Evolutionary conservation across 2,113 vertebrate genomes (phyloP), one percentile per base, ranked within the genome.

Genomic region (Sterna hirundo): DNA sequence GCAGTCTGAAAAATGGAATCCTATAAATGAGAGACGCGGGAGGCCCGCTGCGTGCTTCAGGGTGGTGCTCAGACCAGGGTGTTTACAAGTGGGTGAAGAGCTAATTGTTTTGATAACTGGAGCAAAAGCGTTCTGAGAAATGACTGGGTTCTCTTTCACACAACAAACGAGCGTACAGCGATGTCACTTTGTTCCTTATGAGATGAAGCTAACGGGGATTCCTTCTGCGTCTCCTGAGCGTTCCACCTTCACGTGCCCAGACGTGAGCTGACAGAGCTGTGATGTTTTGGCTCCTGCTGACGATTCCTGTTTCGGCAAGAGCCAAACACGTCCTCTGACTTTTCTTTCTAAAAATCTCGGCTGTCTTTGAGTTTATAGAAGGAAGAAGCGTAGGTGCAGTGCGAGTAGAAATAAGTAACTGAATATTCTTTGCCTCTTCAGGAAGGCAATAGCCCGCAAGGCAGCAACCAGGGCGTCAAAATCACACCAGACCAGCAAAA

Each of bases 401-500:
- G 22, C 20, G 7, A 42, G 27, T 65, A 65, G 32, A 34, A 90
- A 44, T 32, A 44, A 64, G 10, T 97, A 79, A 96, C 42, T 21
- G 54, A 11, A 49, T 91, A 40, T 89, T 83, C 55, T 97, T 96
- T 94, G 91, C 74, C 13, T 81, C 94, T 98, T 68, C 98, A 99
- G 99, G 99, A 99, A 98, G 99, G 99, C 74, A 99, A 99, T 93
- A 99, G 98, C 85, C 98, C 99, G 0, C 99, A 99, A 96, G 99
- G 99, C 68, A 99, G 98, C 98, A 98, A 93, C 97, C 99, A 99
- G 36, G 99, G 99, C 74, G 98, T 99, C 88, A 99, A 99, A 98
- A 99, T 99, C 97, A 99, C 98, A n/a, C 97, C 99, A 3, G 99
- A 99, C 88, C 99, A 98, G 92, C 99, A 99, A 98, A 99, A 99